Percentiles rank a stretch among this genome's conserved stretches.
Evolutionary conservation across 2,888 invertebrate genomes (phyloP).

Genomic region (Agriopis marginaria): DNA sequence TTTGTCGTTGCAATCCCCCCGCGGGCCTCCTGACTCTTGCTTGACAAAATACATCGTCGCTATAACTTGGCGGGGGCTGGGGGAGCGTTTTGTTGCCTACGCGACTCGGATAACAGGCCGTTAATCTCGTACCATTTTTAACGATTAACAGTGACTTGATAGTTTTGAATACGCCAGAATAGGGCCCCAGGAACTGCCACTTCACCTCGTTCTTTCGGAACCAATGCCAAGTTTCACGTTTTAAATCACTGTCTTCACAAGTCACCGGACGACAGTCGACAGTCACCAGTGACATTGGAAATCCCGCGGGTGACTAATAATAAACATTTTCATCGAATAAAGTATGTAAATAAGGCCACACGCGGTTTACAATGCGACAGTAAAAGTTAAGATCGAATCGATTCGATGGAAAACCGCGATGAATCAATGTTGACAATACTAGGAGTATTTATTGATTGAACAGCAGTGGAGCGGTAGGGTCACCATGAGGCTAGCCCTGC

Average conservation of each 20-base stretch:
- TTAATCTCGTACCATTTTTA: not conserved
- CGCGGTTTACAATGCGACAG: constrained; percentile 52
- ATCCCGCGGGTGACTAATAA: constrained; percentile 24
- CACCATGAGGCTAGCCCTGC: constrained; percentile 42
- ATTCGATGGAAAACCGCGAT: constrained; percentile 49
- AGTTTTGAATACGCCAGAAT: not conserved
- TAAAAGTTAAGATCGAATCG: constrained; percentile 51
- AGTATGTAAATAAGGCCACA: constrained; percentile 57
- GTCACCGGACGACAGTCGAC: constrained; percentile 16
- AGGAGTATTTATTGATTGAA: constrained; percentile 74
- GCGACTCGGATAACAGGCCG: too few relatives aligned
- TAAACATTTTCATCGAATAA: constrained; percentile 31
- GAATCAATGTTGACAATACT: constrained; percentile 69
- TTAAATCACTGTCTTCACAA: constrained; percentile 20
- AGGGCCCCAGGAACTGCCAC: constrained; percentile 24
- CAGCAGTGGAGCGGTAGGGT: constrained; percentile 51
- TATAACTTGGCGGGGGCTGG: too few relatives aligned
- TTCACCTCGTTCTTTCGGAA: constrained; percentile 6
- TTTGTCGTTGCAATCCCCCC: too few relatives aligned
- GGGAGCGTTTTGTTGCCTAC: too few relatives aligned
- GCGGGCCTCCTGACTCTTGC: too few relatives aligned
- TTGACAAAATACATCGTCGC: too few relatives aligned
- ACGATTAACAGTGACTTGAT: too few relatives aligned
- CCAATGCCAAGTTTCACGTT: constrained; percentile 25
- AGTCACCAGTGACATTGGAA: constrained; percentile 23